Base-by-base conservation (phyloP, 2,888 invertebrate species). In the Platycnemis pennipes region DNA sequence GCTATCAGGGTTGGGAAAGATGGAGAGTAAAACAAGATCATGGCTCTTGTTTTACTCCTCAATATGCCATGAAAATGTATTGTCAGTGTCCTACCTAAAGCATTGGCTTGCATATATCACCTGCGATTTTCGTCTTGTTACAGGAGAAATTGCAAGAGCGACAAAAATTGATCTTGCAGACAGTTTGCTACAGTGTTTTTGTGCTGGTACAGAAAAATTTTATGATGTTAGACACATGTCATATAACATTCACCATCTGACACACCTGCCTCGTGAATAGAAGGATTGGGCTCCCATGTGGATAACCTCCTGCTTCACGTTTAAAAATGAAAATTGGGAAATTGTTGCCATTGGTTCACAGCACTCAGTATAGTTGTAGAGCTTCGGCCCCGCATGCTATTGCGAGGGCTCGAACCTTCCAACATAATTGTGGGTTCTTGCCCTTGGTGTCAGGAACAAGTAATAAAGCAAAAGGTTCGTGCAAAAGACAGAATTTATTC, bases 231-330 rank as follows among this genome's bases (percentile, higher is more conserved):
- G 42, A 22, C 22, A 49, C 42, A 49, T 49, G 42, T 45, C 49
- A 7, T 91, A 26, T 49, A 91, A 91, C 46, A 26, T 91, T 22
- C 91, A 91, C 46, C 53, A 49, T 46, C 53, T 49, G 7, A 7
- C 31, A 13, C 91, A 91, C 46, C 46, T 91, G 5, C 26, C n/a
- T 26, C 26, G 26, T 22, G 22, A 26, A 13, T 46, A 46, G 19
- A 44, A 91, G 46, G 26, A 53, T 26, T 91, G 91, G 91, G 91
- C 49, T 42, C 91, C 91, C 42, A n/a, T 91, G 42, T 91, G 91
- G 91, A 31, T 49, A 45, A 91, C 91, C 19, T 91, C 91, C 46
- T 42, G 37, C 26, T 91, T 91, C 26, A 19, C 46, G 19, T 91
- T 91, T 91, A 49, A 91, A 91, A 49, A 42, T 49, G 31, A 26